These are phyloP conservation scores for Odontamblyopus lacepedii DNA, from an alignment of 2,797 vertebrate species.

Conservation along the genomic window DNA sequence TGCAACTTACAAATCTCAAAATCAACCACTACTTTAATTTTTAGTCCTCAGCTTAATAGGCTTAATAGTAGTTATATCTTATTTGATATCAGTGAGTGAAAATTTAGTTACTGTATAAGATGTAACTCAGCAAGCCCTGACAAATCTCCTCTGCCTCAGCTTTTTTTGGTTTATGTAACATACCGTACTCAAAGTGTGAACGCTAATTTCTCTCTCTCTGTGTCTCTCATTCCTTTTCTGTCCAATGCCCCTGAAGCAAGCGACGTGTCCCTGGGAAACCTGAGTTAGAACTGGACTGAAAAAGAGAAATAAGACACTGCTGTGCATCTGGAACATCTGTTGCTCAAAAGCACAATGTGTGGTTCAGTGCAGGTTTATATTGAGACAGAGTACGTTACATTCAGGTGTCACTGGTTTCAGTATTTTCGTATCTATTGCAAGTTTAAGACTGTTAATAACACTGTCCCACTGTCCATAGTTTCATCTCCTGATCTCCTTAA, in stretches of 20 bases:
- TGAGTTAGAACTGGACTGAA: slow-evolving; percentile 51
- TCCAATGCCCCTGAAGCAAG: slow-evolving; percentile 70
- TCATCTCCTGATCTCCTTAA: not conserved
- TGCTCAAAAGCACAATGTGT: not conserved
- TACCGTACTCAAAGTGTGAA: slow-evolving; percentile 35
- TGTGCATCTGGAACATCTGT: slow-evolving; percentile 26
- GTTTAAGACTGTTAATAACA: not conserved
- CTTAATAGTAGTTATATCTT: not conserved
- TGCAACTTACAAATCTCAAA: not conserved
- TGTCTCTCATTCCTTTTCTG: slow-evolving; percentile 39
- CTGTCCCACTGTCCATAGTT: not conserved
- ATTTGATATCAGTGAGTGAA: not conserved
- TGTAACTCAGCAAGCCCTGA: slow-evolving; percentile 32
- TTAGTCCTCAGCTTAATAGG: not conserved
- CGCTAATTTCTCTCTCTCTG: slow-evolving; percentile 34
- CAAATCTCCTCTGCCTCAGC: slow-evolving; percentile 29
- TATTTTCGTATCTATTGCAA: not conserved
- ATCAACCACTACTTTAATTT: too few species aligned
- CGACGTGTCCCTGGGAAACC: slow-evolving; percentile 63
- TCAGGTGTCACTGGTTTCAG: not conserved
- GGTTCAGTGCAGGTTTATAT: not conserved
- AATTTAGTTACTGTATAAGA: not conserved
- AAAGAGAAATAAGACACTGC: slow-evolving; percentile 23
- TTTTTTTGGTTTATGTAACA: slow-evolving; percentile 15
- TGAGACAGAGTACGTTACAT: not conserved